These are phyloP conservation scores for Edolisoma coerulescens DNA, from an alignment of 2,113 vertebrate species.

Conservation along the genomic window DNA sequence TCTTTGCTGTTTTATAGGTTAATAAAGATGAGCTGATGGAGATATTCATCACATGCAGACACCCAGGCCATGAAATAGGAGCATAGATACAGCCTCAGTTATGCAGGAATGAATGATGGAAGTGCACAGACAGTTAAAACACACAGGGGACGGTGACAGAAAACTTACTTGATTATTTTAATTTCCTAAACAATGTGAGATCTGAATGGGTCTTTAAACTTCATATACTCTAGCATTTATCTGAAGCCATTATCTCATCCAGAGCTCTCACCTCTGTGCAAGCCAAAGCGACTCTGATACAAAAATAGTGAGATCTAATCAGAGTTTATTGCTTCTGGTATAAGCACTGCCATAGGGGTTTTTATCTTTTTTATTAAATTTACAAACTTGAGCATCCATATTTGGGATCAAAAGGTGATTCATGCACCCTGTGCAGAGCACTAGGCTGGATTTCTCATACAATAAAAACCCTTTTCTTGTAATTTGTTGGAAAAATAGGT, in stretches of 20 bases:
- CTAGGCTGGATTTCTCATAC: slow-evolving; percentile 65
- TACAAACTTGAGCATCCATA: slow-evolving; percentile 70
- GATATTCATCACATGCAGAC: background rate
- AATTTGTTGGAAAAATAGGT: slow-evolving; percentile 71
- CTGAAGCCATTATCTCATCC: slow-evolving; percentile 58
- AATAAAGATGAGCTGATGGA: background rate
- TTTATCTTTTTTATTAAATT: slow-evolving; percentile 85
- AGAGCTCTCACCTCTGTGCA: slow-evolving; percentile 48
- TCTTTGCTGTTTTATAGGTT: background rate
- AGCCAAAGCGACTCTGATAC: slow-evolving; percentile 40
- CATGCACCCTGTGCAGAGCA: slow-evolving; percentile 47
- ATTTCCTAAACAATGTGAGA: slow-evolving; percentile 56
- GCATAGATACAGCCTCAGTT: background rate
- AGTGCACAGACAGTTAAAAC: background rate
- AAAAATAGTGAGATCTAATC: slow-evolving; percentile 79
- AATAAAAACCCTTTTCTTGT: slow-evolving; percentile 84
- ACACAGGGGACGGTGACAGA: background rate
- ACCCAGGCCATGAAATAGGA: background rate
- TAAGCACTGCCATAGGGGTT: slow-evolving; percentile 50
- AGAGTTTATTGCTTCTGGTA: slow-evolving; percentile 87
- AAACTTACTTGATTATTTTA: slow-evolving; percentile 38
- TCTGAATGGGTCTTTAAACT: slow-evolving; percentile 45
- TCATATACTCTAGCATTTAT: slow-evolving; percentile 58
- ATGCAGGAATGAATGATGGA: background rate
- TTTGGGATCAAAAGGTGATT: slow-evolving; percentile 78